Conservation (phyloP, 2,888 invertebrate species). For the Drosophila trichaetosa region DNA sequence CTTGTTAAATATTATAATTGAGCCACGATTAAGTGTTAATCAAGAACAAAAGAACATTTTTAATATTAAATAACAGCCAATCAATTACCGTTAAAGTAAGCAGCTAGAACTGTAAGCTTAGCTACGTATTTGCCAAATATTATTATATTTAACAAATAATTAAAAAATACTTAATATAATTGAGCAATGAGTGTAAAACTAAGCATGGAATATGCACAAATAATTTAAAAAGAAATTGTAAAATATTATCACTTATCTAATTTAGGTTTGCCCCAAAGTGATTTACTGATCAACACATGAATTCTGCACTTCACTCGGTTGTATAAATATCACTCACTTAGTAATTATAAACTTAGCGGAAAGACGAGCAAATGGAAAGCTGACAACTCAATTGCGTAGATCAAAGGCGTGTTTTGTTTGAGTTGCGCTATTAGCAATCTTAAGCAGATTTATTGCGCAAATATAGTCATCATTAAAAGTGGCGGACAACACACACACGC, state of each 20-base stretch:
- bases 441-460: conserved; percentile 24
- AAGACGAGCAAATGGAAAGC: not conserved
- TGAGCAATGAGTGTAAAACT: not conserved
- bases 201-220: not conserved
- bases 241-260: not conserved
- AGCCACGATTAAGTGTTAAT: not conserved
- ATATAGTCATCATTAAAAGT: conserved; percentile 19
- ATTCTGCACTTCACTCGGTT: not conserved
- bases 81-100: not conserved
- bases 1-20: not conserved
- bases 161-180: not conserved
- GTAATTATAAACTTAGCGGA: conserved; percentile 20
- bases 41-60: not conserved
- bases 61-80: not conserved
- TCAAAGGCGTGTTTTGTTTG: conserved; percentile 33
- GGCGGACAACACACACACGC: conserved; percentile 2
- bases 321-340: conserved; percentile 1
- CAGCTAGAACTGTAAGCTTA: not conserved
- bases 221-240: not conserved
- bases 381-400: conserved; percentile 32
- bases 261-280: not conserved
- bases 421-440: conserved; percentile 16
- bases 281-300: conserved; percentile 18
- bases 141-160: not conserved
- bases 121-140: not conserved